These are phyloP conservation scores for Pelusios castaneus DNA, from an alignment of 2,113 vertebrate species.

Conservation along the genomic window DNA sequence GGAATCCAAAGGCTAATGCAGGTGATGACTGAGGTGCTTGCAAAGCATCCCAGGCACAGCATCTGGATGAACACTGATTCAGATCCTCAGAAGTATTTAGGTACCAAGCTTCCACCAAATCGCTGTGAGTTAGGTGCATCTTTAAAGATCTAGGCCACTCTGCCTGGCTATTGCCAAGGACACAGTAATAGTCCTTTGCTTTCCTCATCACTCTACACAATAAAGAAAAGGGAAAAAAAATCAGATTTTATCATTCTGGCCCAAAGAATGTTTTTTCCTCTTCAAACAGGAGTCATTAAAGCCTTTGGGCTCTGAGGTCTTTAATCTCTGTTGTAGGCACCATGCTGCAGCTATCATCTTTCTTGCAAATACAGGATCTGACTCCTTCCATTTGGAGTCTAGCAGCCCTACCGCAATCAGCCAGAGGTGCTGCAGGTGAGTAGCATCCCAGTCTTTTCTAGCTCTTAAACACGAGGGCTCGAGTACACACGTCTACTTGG, in stretches of 20 bases:
- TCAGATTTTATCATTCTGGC: neutral
- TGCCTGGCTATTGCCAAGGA: neutral
- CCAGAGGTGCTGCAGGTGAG: neutral
- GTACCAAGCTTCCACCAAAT: neutral
- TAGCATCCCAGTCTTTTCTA: neutral
- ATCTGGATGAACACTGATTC: neutral
- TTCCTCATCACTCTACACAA: neutral
- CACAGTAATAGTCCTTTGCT: neutral
- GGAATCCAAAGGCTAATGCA: neutral
- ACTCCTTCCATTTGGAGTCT: neutral
- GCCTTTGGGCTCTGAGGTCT: neutral
- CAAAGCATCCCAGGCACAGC: neutral
- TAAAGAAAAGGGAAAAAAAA: neutral
- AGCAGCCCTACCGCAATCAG: neutral
- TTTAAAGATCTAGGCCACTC: neutral
- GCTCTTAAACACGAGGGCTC: neutral
- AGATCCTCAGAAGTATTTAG: neutral
- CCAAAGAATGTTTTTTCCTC: neutral
- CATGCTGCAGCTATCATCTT: neutral
- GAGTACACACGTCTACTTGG: neutral
- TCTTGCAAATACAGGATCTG: neutral
- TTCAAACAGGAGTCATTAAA: neutral
- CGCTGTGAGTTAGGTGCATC: neutral
- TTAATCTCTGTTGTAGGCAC: neutral
- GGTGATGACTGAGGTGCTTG: neutral